Percentiles rank a stretch among this genome's conserved stretches.
Conservation (phyloP, 2,888 invertebrate genomes). For the Frankliniella intonsa region DNA sequence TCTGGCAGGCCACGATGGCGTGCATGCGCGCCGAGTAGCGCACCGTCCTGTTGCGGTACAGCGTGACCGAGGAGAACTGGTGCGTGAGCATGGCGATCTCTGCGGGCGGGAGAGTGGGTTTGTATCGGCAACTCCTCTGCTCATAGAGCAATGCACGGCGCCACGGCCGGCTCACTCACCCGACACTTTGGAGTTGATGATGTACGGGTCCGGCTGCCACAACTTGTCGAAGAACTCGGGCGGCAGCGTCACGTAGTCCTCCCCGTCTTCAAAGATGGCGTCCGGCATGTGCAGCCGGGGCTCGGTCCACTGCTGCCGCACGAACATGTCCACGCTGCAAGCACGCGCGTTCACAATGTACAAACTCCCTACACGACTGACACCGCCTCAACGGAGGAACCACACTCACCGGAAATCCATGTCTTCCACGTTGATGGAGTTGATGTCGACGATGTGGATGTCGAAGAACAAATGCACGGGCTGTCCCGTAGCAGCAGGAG, state of each 20-base stretch:
- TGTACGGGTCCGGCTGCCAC: conserved; percentile 86
- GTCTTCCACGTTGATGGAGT: conserved; percentile 81
- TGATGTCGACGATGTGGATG: conserved; percentile 79
- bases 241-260: conserved; percentile 73
- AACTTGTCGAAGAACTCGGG: conserved; percentile 76
- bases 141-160: no score
- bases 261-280: conserved; percentile 73
- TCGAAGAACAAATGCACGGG: conserved; percentile 74
- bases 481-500: conserved; percentile 65
- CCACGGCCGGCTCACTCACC: conserved; percentile 50
- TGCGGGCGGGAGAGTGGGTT: conserved; percentile 43
- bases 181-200: conserved; percentile 78
- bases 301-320: conserved; percentile 76
- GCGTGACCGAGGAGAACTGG: conserved; percentile 73
- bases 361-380: no score
- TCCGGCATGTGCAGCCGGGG: conserved; percentile 68
- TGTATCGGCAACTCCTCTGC: no score
- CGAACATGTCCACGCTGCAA: conserved; percentile 75
- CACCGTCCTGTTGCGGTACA: conserved; percentile 75
- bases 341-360: conserved; percentile 36
- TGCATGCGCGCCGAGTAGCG: conserved; percentile 77
- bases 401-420: conserved; percentile 74
- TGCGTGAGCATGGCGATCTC: conserved; percentile 76
- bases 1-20: conserved; percentile 79
- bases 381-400: no score